Evolutionary conservation across 2,797 vertebrate genomes (phyloP).

Genomic region (Chrysolophus pictus): DNA sequence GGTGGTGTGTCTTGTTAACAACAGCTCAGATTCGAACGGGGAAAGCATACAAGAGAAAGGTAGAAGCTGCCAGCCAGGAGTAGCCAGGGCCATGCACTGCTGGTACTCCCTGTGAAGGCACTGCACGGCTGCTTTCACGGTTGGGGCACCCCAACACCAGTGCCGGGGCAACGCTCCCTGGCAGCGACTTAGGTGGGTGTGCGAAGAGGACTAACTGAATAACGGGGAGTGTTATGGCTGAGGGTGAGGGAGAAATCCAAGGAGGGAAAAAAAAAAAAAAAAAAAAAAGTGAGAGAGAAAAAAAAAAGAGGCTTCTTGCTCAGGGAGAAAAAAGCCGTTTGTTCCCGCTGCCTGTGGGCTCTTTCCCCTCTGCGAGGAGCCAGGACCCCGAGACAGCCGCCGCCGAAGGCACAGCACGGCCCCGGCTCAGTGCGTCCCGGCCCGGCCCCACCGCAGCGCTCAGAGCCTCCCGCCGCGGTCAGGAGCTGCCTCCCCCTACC

Average conservation of each 20-base stretch:
- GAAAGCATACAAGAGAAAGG: not conserved
- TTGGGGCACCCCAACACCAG: not conserved
- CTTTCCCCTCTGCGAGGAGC: not conserved
- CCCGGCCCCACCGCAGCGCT: fast-evolving
- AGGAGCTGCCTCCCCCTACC: not conserved
- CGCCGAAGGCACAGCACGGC: not conserved
- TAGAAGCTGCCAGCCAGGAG: not conserved
- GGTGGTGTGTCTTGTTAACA: conserved; percentile 50
- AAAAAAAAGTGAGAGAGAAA: not conserved
- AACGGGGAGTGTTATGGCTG: not conserved
- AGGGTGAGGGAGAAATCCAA: not conserved
- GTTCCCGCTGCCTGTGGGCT: not conserved
- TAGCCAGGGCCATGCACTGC: not conserved
- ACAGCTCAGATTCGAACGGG: not conserved
- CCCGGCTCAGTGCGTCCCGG: fast-evolving
- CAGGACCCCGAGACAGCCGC: not conserved
- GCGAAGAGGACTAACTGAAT: not conserved
- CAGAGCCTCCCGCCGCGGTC: fast-evolving
- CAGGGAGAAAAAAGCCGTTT: not conserved
- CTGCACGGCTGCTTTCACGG: not conserved
- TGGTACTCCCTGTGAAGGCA: not conserved
- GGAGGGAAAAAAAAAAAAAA: not conserved
- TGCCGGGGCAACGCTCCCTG: not conserved
- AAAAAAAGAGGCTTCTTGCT: not conserved
- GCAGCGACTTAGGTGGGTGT: not conserved